Base-by-base conservation (phyloP, 1,140 invertebrate species). In the Cryptotermes secundus region DNA sequence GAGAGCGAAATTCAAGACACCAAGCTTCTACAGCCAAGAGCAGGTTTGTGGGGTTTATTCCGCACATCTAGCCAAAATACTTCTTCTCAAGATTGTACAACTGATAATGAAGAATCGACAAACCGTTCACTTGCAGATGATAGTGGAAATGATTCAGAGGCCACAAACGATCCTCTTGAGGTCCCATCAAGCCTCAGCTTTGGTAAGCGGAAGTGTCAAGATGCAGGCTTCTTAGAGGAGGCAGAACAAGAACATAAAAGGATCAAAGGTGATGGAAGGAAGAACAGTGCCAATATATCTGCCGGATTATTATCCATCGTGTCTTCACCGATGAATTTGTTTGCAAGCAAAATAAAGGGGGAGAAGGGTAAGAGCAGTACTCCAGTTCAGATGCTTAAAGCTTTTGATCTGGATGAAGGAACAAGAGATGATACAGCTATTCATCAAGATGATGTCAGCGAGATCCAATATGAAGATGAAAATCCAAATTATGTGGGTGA, bases 31-130 rank as follows among this genome's bases (percentile, higher is more conserved):
- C 59, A 7, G 59, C n/a, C 59, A 72, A 72, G n/a, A 72, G n/a
- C 59, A 72, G 59, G 59, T 72, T 72, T 72, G 59, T 72, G 59
- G 59, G 59, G 59, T 31, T 72, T 72, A 31, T 72, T 72, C n/a
- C 59, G n/a, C n/a, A 72, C 59, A 9, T 49, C 45, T 3, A 72
- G 59, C n/a, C 59, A 31, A 31, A 72, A n/a, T 31, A 2, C 59
- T n/a, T 14, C 59, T 0, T 72, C n/a, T 31, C 59, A 72, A 72
- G 59, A 72, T 16, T 72, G 9, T n/a, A 26, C 59, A 72, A 72
- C 59, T 31, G 59, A 72, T 72, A 72, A 72, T 72, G 59, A 72
- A 31, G 59, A 72, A 72, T 72, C 59, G 7, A 72, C 59, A 72
- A 72, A 72, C 31, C 59, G 59, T 14, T 72, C 59, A 26, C 26